Evolutionary conservation across 2,888 invertebrate species (phyloP).

Genomic region (Mesorhabditis sp.): DNA sequence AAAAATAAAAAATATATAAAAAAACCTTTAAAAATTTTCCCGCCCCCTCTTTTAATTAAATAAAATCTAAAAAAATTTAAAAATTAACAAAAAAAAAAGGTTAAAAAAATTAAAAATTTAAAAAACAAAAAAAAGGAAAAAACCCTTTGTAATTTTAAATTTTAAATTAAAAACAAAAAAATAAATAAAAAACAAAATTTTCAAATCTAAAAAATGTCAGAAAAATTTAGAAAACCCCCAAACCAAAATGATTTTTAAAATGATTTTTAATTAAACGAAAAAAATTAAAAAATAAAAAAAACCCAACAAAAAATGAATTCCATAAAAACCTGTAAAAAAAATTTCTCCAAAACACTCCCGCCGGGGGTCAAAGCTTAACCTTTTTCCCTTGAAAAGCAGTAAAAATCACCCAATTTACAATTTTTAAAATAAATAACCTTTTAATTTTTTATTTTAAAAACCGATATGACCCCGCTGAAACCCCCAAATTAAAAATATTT

Average conservation of each 20-base stretch:
- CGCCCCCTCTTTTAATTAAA: conserved; percentile 66
- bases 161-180: conserved; percentile 41
- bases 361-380: conserved; percentile 67
- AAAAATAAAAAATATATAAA: conserved; percentile 34
- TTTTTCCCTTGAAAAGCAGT: conserved; percentile 70
- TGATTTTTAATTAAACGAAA: conserved; percentile 63
- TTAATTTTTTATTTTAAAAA: conserved; percentile 62
- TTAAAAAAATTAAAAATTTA: conserved; percentile 25
- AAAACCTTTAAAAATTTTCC: conserved; percentile 66
- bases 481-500: conserved; percentile 73
- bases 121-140: conserved; percentile 33
- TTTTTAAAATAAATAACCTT: conserved; percentile 64
- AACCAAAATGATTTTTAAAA: conserved; percentile 65
- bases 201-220: conserved; percentile 64
- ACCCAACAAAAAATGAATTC: conserved; percentile 70
- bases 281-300: conserved; percentile 65
- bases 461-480: conserved; percentile 68
- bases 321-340: conserved; percentile 76
- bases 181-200: conserved; percentile 52
- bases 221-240: conserved; percentile 71
- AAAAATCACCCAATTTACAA: conserved; percentile 69
- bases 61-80: conserved; percentile 33
- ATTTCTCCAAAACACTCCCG: conserved; percentile 70
- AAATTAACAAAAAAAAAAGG: conserved; percentile 58
- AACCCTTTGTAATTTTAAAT: conserved; percentile 41